Evolutionary conservation across 2,888 invertebrate species (phyloP).

Genomic region (Spisula subtruncata): DNA sequence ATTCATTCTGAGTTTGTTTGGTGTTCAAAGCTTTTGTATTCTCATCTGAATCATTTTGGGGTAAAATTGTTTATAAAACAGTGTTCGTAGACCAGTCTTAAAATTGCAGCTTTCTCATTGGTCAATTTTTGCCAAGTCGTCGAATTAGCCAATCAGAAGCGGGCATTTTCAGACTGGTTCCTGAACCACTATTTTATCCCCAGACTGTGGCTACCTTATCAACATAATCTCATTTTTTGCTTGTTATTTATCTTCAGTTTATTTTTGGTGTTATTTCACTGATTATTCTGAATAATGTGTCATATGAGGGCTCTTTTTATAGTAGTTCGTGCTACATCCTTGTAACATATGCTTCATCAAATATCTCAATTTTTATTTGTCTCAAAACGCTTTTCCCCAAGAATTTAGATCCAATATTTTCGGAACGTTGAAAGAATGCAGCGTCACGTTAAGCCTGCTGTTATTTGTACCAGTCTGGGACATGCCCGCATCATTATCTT

Average conservation of each 20-base stretch:
- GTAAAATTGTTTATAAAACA: no score
- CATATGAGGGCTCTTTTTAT: neutral
- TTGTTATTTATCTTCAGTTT: neutral
- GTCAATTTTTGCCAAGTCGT: no score
- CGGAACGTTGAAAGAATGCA: neutral
- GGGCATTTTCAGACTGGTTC: no score
- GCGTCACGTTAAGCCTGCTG: neutral
- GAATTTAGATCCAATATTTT: neutral
- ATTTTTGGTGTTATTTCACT: neutral
- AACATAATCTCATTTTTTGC: neutral
- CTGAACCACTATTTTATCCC: no score
- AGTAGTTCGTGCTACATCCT: no score
- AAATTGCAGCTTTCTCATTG: no score
- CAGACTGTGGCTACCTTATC: neutral
- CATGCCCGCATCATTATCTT: neutral
- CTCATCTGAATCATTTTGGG: neutral
- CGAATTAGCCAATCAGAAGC: no score
- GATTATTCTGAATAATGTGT: neutral
- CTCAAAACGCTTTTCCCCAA: no score
- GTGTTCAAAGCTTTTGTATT: neutral
- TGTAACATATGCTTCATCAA: no score
- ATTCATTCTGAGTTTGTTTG: neutral
- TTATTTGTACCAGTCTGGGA: neutral
- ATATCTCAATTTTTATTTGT: no score
- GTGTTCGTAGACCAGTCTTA: no score